phyloP scores from a whole-genome alignment of 2,888 invertebrate genomes.

The Carterocephalus palaemon region DNA sequence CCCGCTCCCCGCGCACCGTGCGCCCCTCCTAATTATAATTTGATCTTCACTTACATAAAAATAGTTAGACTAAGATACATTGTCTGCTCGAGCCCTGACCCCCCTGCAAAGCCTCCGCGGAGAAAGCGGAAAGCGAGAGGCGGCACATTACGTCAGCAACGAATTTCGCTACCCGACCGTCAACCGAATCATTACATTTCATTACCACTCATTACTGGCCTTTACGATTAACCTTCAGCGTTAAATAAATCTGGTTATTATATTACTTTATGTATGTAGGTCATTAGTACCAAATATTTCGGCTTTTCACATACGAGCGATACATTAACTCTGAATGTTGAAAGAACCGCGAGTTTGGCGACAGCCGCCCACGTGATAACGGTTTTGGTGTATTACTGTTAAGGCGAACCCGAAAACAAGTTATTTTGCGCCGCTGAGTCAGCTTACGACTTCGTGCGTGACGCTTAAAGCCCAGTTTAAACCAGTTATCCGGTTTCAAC shows the following conservation, averaged over 20 bases:
- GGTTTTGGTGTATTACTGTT: constrained; percentile 63
- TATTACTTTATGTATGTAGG: constrained; percentile 8
- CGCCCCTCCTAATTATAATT: constrained; percentile 46
- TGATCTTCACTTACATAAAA: constrained; percentile 55
- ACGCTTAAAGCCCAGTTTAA: constrained; percentile 39
- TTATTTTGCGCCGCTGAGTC: constrained; percentile 63
- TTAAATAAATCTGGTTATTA: constrained; percentile 11
- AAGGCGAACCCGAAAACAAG: constrained; percentile 58
- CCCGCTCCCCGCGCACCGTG: constrained; percentile 42
- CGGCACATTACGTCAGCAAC: constrained; percentile 29
- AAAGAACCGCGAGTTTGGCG: constrained; percentile 38
- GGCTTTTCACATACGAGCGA: constrained; percentile 24
- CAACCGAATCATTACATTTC: constrained; percentile 32
- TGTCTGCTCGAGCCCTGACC: constrained; percentile 21
- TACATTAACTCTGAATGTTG: constrained; percentile 28
- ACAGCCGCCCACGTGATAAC: constrained; percentile 63
- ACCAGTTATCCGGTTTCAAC: constrained; percentile 39
- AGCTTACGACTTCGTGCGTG: constrained; percentile 42
- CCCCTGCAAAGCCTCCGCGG: not conserved
- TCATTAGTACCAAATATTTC: constrained; percentile 8
- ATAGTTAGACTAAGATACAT: constrained; percentile 34
- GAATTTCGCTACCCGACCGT: constrained; percentile 16
- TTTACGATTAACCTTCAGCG: constrained; percentile 42
- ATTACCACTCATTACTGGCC: constrained; percentile 36
- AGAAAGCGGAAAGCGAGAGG: constrained; percentile 22